Conservation (phyloP, 2,113 vertebrate genomes). For the Nesoenas mayeri region DNA sequence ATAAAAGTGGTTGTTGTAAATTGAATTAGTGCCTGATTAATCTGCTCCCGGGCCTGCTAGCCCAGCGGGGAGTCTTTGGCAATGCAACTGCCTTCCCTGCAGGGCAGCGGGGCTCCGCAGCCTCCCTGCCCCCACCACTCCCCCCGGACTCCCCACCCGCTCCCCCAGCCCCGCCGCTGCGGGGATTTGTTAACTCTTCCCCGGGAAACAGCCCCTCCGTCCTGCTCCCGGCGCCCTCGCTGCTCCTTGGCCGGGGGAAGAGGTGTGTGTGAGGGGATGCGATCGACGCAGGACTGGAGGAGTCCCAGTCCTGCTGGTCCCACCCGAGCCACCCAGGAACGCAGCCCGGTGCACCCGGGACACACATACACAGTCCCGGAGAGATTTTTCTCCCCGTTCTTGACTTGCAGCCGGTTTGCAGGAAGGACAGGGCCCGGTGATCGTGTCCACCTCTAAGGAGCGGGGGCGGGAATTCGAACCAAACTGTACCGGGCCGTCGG, state of each 20-base stretch:
- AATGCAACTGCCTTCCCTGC: constrained; percentile 62
- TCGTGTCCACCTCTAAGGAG: too few relatives aligned
- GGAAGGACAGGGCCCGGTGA: neutral
- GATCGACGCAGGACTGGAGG: neutral
- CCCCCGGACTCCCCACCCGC: neutral
- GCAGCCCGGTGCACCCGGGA: neutral
- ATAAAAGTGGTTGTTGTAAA: constrained; percentile 75
- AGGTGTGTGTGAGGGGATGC: rapidly evolving
- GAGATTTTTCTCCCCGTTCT: neutral
- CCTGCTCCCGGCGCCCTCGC: neutral
- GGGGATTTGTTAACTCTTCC: constrained; percentile 64
- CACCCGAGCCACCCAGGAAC: neutral
- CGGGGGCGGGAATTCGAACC: rapidly evolving
- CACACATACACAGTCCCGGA: neutral
- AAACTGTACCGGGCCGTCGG: neutral
- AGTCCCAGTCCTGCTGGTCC: neutral
- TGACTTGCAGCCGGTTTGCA: neutral
- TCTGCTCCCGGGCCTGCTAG: constrained; percentile 72
- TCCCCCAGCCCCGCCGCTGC: neutral
- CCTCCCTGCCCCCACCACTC: constrained; percentile 36
- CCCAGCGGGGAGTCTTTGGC: constrained; percentile 71
- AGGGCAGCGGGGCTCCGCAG: constrained; percentile 55
- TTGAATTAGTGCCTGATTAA: constrained; percentile 78
- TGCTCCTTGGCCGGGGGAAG: neutral
- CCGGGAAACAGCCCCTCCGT: neutral